phyloP scores from a whole-genome alignment of 1,140 invertebrate genomes.

The Temnothorax curvispinosus region DNA sequence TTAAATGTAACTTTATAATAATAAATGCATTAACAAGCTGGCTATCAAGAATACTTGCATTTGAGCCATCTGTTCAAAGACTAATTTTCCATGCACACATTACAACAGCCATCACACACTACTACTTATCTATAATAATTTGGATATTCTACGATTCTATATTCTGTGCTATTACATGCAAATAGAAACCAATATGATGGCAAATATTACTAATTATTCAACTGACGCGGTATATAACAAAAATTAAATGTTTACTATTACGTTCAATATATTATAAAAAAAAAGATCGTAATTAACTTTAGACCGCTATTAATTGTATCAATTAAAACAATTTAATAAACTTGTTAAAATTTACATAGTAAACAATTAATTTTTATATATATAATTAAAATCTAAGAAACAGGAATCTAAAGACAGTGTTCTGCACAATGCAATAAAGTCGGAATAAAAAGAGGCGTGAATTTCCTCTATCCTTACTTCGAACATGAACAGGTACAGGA shows the following conservation, averaged over 20 bases:
- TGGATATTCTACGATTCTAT: constrained; percentile 62
- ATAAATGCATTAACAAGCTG: constrained; percentile 6
- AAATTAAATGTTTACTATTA: constrained; percentile 67
- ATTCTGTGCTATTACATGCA: constrained; percentile 76
- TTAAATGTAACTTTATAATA: constrained; percentile 26
- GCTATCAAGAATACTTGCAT: constrained; percentile 67
- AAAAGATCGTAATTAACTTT: constrained; percentile 21
- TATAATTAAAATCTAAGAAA: constrained; percentile 4
- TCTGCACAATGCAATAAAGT: constrained; percentile 61
- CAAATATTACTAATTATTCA: constrained; percentile 62
- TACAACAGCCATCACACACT: constrained; percentile 67
- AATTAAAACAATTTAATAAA: not conserved
- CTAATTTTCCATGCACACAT: constrained; percentile 71
- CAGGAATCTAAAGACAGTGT: constrained; percentile 12
- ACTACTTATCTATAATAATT: constrained; percentile 66
- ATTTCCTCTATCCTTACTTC: constrained; percentile 86
- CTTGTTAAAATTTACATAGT: not conserved
- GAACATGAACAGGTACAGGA: constrained; percentile 94
- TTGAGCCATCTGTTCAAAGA: constrained; percentile 70
- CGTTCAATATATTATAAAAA: constrained; percentile 32
- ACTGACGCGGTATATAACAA: constrained; percentile 53
- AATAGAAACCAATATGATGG: constrained; percentile 68
- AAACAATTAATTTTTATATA: constrained; percentile 44
- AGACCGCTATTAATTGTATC: not conserved
- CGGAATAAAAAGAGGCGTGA: not conserved